Evolutionary conservation across 2,888 invertebrate species (phyloP).

Genomic region (Oscheius sp.): DNA sequence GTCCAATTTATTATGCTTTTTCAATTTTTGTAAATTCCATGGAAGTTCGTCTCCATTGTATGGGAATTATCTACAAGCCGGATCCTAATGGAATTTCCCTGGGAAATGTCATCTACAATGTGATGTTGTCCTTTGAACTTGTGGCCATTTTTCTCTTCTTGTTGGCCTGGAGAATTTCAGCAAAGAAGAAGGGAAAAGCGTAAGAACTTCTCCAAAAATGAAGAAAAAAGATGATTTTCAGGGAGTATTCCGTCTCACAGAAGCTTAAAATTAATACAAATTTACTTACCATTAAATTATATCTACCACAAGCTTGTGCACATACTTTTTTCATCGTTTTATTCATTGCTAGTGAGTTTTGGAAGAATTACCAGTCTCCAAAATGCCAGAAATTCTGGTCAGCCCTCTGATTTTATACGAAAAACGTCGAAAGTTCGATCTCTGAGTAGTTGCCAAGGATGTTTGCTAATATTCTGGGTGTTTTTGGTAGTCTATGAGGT

Average conservation of each 20-base stretch:
- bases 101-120: constrained; percentile 6
- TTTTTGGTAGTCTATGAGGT: too few relatives aligned
- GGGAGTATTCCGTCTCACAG: not conserved
- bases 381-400: too few relatives aligned
- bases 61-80: constrained; percentile 9
- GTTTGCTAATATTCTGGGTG: too few relatives aligned
- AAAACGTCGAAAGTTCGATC: too few relatives aligned
- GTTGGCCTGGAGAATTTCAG: not conserved
- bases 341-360: not conserved
- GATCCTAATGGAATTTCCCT: not conserved
- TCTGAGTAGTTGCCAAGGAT: too few relatives aligned
- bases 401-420: too few relatives aligned
- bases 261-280: constrained; percentile 5
- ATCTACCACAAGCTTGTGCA: not conserved
- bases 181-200: not conserved
- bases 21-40: not conserved
- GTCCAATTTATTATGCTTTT: not conserved
- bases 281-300: not conserved
- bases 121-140: not conserved
- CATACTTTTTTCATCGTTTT: not conserved
- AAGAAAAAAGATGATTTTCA: not conserved
- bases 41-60: constrained; percentile 11
- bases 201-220: not conserved
- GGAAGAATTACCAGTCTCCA: too few relatives aligned
- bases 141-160: not conserved